Percentiles rank a stretch among this genome's conserved stretches.
Evolutionary conservation across 2,888 invertebrate species (phyloP).

Genomic region (Oscheius myriophilus): DNA sequence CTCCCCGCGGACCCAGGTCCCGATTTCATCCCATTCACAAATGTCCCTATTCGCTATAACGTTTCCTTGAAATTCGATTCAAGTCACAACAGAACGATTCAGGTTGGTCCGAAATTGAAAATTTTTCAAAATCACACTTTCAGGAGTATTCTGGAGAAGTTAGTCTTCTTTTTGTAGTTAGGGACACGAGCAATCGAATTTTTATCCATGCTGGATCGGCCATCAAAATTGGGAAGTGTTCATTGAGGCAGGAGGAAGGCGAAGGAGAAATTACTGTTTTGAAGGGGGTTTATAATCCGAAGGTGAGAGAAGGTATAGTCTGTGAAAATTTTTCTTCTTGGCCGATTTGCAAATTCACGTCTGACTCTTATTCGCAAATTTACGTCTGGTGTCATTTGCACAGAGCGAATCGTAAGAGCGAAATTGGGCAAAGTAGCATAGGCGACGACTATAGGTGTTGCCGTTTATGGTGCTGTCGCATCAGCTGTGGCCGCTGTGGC

Average conservation of each 20-base stretch:
- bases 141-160: conserved; percentile 14
- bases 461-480: no score
- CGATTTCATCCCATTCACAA: conserved; percentile 23
- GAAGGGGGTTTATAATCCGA: conserved; percentile 24
- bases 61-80: conserved; percentile 19
- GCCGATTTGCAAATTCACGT: no score
- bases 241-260: neutral
- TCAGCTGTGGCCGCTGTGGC: no score
- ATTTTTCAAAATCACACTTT: neutral
- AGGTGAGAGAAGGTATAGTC: no score
- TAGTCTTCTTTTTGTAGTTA: neutral
- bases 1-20: conserved; percentile 26
- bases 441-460: no score
- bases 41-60: conserved; percentile 21
- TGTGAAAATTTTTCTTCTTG: no score
- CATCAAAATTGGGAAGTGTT: conserved; percentile 10
- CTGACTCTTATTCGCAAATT: no score
- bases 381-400: no score
- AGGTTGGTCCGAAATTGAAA: neutral
- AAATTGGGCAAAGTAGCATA: no score
- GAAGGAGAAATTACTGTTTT: neutral
- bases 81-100: neutral
- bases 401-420: no score
- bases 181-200: conserved; percentile 5
- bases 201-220: conserved; percentile 12